Conservation (phyloP, 1,140 invertebrate species). For the Caenorhabditis remanei region DNA sequence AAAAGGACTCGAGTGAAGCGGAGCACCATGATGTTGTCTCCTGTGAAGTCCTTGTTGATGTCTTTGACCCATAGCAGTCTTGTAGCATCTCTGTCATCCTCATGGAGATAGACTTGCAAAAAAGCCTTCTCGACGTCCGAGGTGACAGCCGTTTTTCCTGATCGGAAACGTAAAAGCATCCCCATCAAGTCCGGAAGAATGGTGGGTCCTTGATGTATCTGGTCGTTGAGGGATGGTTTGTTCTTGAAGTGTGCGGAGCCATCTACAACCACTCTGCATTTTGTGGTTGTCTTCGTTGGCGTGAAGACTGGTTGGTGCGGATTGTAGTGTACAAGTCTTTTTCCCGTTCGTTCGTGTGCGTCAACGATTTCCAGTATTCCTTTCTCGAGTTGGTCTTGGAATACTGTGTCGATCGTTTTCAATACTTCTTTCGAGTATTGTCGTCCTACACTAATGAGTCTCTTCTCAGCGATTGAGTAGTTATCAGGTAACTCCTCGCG, state of each 20-base stretch:
- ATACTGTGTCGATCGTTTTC: slow-evolving; percentile 50
- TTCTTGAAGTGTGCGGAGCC: slow-evolving; percentile 72
- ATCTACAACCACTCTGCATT: slow-evolving; percentile 78
- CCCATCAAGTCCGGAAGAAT: slow-evolving; percentile 57
- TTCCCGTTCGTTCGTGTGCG: background rate
- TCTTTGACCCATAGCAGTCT: background rate
- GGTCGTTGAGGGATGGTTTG: slow-evolving; percentile 76
- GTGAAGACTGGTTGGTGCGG: slow-evolving; percentile 79
- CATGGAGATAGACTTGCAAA: too few relatives aligned
- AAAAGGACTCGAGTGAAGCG: slow-evolving; percentile 64
- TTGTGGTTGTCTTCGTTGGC: slow-evolving; percentile 68
- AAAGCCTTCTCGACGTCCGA: too few relatives aligned
- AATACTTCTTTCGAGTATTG: slow-evolving; percentile 18
- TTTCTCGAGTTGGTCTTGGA: slow-evolving; percentile 58
- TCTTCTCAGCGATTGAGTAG: slow-evolving; percentile 39
- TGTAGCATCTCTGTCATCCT: too few relatives aligned
- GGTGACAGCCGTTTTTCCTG: too few relatives aligned
- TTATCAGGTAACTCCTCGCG: slow-evolving; percentile 24
- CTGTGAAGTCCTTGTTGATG: background rate
- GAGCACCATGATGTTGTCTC: slow-evolving; percentile 55
- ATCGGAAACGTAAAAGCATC: slow-evolving; percentile 61
- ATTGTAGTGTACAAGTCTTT: slow-evolving; percentile 73
- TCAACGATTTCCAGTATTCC: slow-evolving; percentile 59
- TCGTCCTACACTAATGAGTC: slow-evolving; percentile 25
- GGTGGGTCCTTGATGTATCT: slow-evolving; percentile 64